A percentile compares a stretch with the other conserved stretches of the same genome.
Conservation (phyloP, 2,113 vertebrate species). For the Alethe castanea region DNA sequence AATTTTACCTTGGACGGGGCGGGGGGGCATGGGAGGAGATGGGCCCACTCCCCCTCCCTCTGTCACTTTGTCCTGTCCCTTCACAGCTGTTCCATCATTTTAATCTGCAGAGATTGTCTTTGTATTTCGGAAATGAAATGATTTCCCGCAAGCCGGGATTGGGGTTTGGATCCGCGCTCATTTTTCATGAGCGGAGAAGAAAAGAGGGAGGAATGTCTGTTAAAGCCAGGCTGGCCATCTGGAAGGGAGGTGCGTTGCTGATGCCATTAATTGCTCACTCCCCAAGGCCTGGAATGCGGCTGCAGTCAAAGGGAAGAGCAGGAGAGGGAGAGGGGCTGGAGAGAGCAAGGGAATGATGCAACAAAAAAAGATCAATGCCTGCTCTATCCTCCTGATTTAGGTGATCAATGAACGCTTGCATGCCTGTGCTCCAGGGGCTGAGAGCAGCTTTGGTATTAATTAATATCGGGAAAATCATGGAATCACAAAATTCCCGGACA, state of each 20-base stretch:
- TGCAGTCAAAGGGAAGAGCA: neutral
- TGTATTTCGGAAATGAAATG: neutral
- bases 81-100: slow-evolving; percentile 30
- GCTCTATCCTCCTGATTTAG: neutral
- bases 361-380: neutral
- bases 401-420: neutral
- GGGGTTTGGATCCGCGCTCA: fast-evolving
- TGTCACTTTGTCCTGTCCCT: neutral
- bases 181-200: neutral
- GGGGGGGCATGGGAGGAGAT: neutral
- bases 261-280: neutral
- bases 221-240: slow-evolving; percentile 12
- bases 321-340: neutral
- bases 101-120: slow-evolving; percentile 50
- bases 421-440: neutral
- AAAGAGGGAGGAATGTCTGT: neutral
- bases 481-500: neutral
- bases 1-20: neutral
- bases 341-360: neutral
- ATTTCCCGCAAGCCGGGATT: neutral
- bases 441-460: neutral
- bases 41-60: neutral
- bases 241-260: neutral
- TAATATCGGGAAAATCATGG: neutral
- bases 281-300: neutral